Conservation (phyloP, 2,888 invertebrate genomes). For the Polydesmus complanatus region DNA sequence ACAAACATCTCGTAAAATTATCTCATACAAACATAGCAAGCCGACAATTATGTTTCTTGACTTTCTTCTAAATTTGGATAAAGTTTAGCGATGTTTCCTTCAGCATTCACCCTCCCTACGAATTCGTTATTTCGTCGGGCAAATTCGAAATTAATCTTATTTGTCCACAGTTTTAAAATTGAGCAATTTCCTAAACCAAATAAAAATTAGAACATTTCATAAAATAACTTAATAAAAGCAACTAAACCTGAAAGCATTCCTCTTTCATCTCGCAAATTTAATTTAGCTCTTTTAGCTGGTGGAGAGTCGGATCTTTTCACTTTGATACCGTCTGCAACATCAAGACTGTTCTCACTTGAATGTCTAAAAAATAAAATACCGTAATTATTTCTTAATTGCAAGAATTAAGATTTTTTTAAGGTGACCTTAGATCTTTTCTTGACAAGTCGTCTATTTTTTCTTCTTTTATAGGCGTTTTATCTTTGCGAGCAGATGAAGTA, state of each 20-base stretch:
- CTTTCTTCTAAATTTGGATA: slow-evolving; percentile 43
- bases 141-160: slow-evolving; percentile 34
- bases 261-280: slow-evolving; percentile 24
- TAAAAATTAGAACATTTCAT: not conserved
- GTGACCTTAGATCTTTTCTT: not conserved
- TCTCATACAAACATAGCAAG: too few relatives aligned
- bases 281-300: slow-evolving; percentile 26
- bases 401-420: not conserved
- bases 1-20: too few relatives aligned
- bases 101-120: slow-evolving; percentile 38
- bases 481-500: slow-evolving; percentile 3
- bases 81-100: slow-evolving; percentile 46
- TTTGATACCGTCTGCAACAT: slow-evolving; percentile 1
- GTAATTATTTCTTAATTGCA: not conserved
- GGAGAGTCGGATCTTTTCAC: slow-evolving; percentile 22
- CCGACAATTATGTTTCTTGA: slow-evolving; percentile 6
- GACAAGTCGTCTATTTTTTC: slow-evolving; percentile 9
- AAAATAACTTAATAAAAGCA: not conserved
- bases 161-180: slow-evolving; percentile 52
- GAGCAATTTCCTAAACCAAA: slow-evolving; percentile 25
- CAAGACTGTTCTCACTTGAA: slow-evolving; percentile 23
- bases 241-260: slow-evolving; percentile 24
- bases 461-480: slow-evolving; percentile 11
- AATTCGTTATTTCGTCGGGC: slow-evolving; percentile 45
- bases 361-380: too few relatives aligned